Base-by-base conservation (phyloP, 2,113 vertebrate species). In the Monopterus albus region DNA sequence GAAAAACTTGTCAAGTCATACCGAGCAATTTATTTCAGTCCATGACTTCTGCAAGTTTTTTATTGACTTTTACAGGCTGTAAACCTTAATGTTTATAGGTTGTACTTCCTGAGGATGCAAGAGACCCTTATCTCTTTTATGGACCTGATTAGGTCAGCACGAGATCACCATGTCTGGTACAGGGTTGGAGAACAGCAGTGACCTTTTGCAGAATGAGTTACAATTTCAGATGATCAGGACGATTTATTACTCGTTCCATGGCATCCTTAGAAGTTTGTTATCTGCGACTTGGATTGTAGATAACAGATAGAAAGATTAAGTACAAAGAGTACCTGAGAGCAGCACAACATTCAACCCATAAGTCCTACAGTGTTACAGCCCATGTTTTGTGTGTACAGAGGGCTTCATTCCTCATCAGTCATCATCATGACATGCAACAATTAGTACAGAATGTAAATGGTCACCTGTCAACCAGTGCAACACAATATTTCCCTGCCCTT, bases 101-200 rank as follows among this genome's bases (percentile, higher is more conserved):
- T 42, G 53, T 38, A 82, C 81, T 88, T 88, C 84, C 86, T 76
- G 56, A 75, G 84, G 85, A 89, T 80, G 71, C 52, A 28, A 83
- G 75, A 79, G 71, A 73, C 43, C 38, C 63, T 78, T 86, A 86
- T 88, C 81, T 73, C 50, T 17, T 84, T 87, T 83, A 79, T 75
- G 56, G 82, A 71, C 63, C 81, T 47, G 72, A 61, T 84, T 23
- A 39, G 82, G 75, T 87, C 82, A 66, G 63, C 28, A 62, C 31
- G 9, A 81, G 76, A 84, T 77, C 79, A 73, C 53, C 59, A 42
- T 20, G 75, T 82, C 78, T 81, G 75, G 45, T 49, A 11, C 51
- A 43, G 46, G 72, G 52, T 25, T 56, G 1, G 31, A 77, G 61
- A 26, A 56, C 68, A 35, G 65, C 63, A 68, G 75, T 67, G 82